A percentile compares a stretch with the other conserved stretches of the same genome.
phyloP scores from a whole-genome alignment of 2,113 vertebrate genomes.

The Hydrochoerus hydrochaeris region DNA sequence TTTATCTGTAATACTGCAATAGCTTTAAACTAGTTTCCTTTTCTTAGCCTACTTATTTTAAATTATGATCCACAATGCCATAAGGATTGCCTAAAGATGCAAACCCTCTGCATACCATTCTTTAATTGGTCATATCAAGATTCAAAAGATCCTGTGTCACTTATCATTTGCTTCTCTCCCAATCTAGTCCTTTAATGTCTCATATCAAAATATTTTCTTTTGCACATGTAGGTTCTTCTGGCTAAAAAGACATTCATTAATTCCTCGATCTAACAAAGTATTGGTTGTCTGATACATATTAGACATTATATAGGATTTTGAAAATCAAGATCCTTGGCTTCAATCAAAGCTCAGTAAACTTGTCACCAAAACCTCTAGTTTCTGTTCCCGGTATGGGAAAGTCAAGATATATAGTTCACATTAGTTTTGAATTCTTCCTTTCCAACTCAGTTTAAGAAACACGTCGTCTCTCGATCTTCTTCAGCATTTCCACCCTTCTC shows the following conservation, averaged over 20 bases:
- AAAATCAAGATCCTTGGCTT: background rate
- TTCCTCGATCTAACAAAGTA: background rate
- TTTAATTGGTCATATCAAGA: background rate
- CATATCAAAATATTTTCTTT: background rate
- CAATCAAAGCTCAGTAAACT: background rate
- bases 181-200: background rate
- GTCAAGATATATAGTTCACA: background rate
- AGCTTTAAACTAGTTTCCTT: background rate
- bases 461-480: background rate
- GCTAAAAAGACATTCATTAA: background rate
- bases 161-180: background rate
- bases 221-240: background rate
- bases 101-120: background rate
- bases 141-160: background rate
- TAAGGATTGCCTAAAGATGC: background rate
- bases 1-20: background rate
- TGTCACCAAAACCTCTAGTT: background rate
- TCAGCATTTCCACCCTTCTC: background rate
- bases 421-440: slow-evolving; percentile 42
- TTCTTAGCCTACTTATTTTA: background rate
- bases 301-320: background rate
- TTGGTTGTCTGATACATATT: background rate
- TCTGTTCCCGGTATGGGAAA: background rate
- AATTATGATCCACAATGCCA: background rate
- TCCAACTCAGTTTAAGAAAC: background rate